phyloP scores from a whole-genome alignment of 2,113 vertebrate genomes.

The Thymallus thymallus region DNA sequence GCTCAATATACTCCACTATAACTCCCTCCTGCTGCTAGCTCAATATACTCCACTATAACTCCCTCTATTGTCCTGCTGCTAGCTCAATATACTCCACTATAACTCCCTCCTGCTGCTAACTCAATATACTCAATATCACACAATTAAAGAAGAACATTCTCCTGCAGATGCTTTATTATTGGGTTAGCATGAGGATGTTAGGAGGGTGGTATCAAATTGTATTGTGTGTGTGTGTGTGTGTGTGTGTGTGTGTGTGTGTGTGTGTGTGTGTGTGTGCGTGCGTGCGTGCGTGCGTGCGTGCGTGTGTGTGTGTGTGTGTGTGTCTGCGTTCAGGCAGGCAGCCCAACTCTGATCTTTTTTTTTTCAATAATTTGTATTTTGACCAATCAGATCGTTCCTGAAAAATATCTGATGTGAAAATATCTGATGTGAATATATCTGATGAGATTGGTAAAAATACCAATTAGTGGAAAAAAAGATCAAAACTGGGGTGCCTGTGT shows the following conservation, averaged over 20 bases:
- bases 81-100: not conserved
- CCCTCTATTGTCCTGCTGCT: no score
- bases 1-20: no score
- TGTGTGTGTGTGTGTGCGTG: not conserved
- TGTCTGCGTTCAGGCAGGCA: not conserved
- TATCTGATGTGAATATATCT: not conserved
- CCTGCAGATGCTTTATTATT: constrained; percentile 67
- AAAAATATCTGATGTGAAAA: no score
- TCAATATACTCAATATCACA: constrained; percentile 57
- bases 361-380: no score
- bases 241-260: no score
- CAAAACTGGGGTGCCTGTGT: constrained; percentile 14
- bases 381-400: no score
- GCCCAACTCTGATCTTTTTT: no score
- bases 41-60: no score
- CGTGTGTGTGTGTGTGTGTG: not conserved
- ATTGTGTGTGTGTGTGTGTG: not conserved
- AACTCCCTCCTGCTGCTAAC: constrained; percentile 44
- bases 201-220: constrained; percentile 66
- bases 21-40: no score
- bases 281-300: no score
- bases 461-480: not conserved
- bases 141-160: constrained; percentile 52
- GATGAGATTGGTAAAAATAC: not conserved
- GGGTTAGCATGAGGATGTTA: constrained; percentile 72